These are phyloP conservation scores for Arothron firmamentum DNA, from an alignment of 2,113 vertebrate genomes.

Conservation along the genomic window DNA sequence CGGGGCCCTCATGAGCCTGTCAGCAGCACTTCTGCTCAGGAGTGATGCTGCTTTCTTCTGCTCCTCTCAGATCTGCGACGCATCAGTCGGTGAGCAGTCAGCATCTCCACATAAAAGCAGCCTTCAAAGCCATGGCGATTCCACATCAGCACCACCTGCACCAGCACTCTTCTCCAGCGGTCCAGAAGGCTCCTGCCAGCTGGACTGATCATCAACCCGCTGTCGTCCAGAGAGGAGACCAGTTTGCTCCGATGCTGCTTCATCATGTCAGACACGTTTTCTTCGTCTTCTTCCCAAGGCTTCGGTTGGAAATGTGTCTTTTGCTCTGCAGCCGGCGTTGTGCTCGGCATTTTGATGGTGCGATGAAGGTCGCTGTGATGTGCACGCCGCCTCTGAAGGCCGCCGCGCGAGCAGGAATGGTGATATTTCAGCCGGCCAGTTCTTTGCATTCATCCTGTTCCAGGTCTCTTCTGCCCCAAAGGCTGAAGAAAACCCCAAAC, in stretches of 20 bases:
- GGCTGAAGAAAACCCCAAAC: neutral
- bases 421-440: neutral
- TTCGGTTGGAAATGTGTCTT: no score
- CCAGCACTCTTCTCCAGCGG: no score
- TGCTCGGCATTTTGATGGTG: neutral
- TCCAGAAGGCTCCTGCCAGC: neutral
- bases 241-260: neutral
- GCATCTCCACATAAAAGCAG: neutral
- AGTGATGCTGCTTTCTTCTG: neutral
- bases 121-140: neutral
- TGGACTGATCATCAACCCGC: neutral
- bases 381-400: neutral
- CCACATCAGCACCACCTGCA: no score
- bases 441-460: neutral
- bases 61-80: neutral
- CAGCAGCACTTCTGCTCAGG: slow-evolving; percentile 42
- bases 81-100: slow-evolving; percentile 19
- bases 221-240: neutral
- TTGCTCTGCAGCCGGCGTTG: neutral
- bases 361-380: neutral
- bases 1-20: slow-evolving; percentile 46
- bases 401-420: neutral
- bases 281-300: neutral
- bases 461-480: neutral
- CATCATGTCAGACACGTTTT: neutral